Evolutionary conservation across 2,888 invertebrate genomes (phyloP), one percentile per base, ranked within the genome.

Genomic region (Drosophila barbarae): DNA sequence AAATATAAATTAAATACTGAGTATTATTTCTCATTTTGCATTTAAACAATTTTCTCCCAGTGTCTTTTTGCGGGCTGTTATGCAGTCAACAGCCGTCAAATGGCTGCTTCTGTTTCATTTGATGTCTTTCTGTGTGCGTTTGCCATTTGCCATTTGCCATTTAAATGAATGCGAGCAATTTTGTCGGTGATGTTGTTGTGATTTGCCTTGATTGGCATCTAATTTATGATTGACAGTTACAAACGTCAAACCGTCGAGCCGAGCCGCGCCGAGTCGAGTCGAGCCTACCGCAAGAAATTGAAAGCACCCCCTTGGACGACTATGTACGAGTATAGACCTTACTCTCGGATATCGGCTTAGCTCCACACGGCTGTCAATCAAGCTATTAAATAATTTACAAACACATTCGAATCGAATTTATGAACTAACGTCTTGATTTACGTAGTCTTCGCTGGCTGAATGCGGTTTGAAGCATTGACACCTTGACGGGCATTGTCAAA

Each of bases 221-320:
- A 85, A 81, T 81, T 85, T 81, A 85, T 85, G 85, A 81, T 85
- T 85, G 81, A 85, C 85, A 81, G 85, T 72, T 84, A 70, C 77
- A 80, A 85, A 79, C 80, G 69, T 73, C 84, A 58, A 68, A 53
- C 30, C 8, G 12, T 15, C 18, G 30, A 13, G 46, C 30, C 46
- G 32, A 21, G 30, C 39, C 21, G 12, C 13, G 7, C 13, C 41
- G 2, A 23, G 4, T 1, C 42, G 26, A 71, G 41, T 69, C 44
- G 61, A 64, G 80, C 57, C 81, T 80, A 80, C 84, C 81, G 65
- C 84, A 83, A 77, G 50, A 79, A 54, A 56, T 52, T 26, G 42
- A 42, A 26, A 42, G 23, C 10, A n/a, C 41, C 39, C 13, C 9
- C 23, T n/a, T 21, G 10, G 26, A 15, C 26, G 12, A 18, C 15